Evolutionary conservation across 1,140 invertebrate species (phyloP).

Genomic region (Papilio helenus): DNA sequence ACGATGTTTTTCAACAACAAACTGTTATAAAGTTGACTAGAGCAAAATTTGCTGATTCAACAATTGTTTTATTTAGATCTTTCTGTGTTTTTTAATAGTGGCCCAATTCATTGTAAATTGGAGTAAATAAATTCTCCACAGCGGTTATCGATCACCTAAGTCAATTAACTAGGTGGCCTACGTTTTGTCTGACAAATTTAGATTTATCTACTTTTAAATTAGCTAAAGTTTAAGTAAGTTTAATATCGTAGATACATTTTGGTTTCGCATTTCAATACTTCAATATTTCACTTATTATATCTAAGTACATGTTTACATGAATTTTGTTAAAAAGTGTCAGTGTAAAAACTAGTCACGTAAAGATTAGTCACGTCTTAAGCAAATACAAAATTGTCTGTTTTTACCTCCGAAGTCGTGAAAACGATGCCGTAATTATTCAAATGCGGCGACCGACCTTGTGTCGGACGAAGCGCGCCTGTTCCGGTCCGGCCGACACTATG

Average conservation of each 20-base stretch:
- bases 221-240: too few relatives aligned
- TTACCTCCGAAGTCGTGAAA: slow-evolving; percentile 8
- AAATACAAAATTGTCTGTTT: not conserved
- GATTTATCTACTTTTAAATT: too few relatives aligned
- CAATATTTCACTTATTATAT: too few relatives aligned
- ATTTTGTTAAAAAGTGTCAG: not conserved
- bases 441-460: slow-evolving; percentile 63
- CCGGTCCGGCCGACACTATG: slow-evolving; percentile 56
- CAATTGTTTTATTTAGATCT: too few relatives aligned
- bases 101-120: too few relatives aligned
- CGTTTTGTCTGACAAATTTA: too few relatives aligned
- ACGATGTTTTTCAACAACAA: not conserved
- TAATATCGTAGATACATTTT: too few relatives aligned
- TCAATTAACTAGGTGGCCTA: not conserved
- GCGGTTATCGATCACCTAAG: too few relatives aligned
- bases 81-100: too few relatives aligned
- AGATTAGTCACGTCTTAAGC: not conserved
- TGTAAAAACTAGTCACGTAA: not conserved
- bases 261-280: too few relatives aligned
- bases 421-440: slow-evolving; percentile 16
- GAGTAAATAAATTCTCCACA: too few relatives aligned
- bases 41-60: not conserved
- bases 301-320: too few relatives aligned
- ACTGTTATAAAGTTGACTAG: not conserved
- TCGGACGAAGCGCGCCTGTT: slow-evolving; percentile 62